Evolutionary conservation across 2,113 vertebrate genomes (phyloP).

Genomic region (Melanerpes formicivorus): DNA sequence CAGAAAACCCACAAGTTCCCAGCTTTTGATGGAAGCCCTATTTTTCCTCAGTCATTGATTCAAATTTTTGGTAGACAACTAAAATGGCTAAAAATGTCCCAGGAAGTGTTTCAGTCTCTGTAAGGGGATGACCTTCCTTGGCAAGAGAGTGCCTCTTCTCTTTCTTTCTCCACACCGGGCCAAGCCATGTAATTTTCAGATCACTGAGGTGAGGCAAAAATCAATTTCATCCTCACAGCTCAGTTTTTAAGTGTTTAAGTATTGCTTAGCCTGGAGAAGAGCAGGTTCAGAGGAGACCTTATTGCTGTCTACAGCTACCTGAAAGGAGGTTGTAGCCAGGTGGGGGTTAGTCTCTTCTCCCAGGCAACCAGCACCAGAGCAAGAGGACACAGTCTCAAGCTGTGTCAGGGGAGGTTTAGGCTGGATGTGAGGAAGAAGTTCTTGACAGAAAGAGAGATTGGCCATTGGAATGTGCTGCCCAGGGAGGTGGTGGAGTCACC

Average conservation of each 20-base stretch:
- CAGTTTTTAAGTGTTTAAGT: neutral
- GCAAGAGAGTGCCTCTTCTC: neutral
- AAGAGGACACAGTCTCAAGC: too few species aligned
- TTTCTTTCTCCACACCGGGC: neutral
- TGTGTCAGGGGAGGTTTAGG: too few species aligned
- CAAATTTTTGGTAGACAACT: neutral
- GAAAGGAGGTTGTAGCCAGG: too few species aligned
- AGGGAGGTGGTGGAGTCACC: too few species aligned
- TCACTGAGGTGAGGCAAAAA: neutral
- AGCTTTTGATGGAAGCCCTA: accelerated
- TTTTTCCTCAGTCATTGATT: neutral
- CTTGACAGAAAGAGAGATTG: too few species aligned
- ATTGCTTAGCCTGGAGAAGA: too few species aligned
- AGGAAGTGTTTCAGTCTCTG: accelerated
- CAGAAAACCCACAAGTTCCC: neutral
- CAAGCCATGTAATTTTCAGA: neutral
- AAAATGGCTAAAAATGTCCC: neutral
- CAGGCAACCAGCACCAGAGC: too few species aligned
- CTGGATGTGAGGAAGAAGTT: too few species aligned
- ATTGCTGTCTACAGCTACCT: too few species aligned
- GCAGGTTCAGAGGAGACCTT: too few species aligned
- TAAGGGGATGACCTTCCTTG: neutral
- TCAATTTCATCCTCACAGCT: neutral
- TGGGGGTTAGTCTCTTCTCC: too few species aligned
- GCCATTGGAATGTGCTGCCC: too few species aligned